Percentiles rank a stretch among this genome's conserved stretches.
Evolutionary conservation across 2,113 vertebrate species (phyloP).

Genomic region (human (Homo sapiens)): GRCh38 chr7:82290001-82290500

Average conservation of each 20-base stretch:
- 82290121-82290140: too few species aligned
- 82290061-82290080: not conserved
- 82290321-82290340: not conserved
- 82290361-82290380: not conserved
- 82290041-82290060: not conserved
- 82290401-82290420: not conserved
- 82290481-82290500: not conserved
- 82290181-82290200: not conserved
- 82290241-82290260: not conserved
- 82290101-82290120: too few species aligned
- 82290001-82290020: not conserved
- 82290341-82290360: not conserved
- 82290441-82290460: not conserved
- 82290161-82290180: not conserved
- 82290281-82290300: not conserved
- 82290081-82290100: too few species aligned
- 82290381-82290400: not conserved
- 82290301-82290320: not conserved
- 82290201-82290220: not conserved
- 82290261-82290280: fast-evolving
- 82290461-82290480: not conserved
- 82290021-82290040: not conserved
- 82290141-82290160: too few species aligned
- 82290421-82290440: not conserved
- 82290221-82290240: not conserved